Percentiles rank a stretch among this genome's conserved stretches.
Conservation (phyloP, 2,113 vertebrate species). For the Eubucco bourcierii region DNA sequence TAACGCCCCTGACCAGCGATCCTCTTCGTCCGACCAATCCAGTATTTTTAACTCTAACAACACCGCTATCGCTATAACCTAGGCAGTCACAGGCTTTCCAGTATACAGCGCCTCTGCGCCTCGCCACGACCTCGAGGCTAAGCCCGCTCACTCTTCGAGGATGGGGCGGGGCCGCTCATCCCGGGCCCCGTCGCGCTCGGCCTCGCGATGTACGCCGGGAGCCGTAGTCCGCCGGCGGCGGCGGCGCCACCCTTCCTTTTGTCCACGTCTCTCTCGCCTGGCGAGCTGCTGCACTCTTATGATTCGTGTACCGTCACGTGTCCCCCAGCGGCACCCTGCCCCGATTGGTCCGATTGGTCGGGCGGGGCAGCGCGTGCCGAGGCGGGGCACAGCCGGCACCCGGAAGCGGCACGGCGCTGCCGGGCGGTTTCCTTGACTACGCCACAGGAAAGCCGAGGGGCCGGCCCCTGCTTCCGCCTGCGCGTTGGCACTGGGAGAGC, state of each 20-base stretch:
- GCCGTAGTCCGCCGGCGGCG: background rate
- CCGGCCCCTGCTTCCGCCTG: slow-evolving; percentile 16
- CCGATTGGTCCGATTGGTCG: background rate
- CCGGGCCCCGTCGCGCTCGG: too few relatives aligned
- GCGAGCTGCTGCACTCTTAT: background rate
- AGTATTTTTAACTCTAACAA: too few relatives aligned
- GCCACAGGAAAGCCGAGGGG: slow-evolving; percentile 69
- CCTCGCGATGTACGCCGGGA: background rate
- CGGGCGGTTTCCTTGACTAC: slow-evolving; percentile 78
- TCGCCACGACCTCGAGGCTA: too few relatives aligned
- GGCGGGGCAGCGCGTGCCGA: background rate
- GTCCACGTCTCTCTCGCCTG: slow-evolving; percentile 54
- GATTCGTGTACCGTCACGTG: background rate
- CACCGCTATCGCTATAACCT: too few relatives aligned
- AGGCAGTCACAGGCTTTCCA: too few relatives aligned
- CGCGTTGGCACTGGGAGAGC: background rate
- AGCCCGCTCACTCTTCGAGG: too few relatives aligned
- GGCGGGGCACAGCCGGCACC: background rate
- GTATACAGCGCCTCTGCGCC: too few relatives aligned
- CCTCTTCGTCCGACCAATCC: too few relatives aligned
- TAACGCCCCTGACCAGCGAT: too few relatives aligned
- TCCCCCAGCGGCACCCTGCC: background rate
- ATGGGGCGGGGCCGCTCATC: too few relatives aligned
- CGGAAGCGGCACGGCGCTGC: slow-evolving; percentile 46
- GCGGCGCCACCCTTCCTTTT: background rate